These are phyloP conservation scores for Drosophila bocqueti DNA, from an alignment of 1,140 invertebrate species.

Conservation along the genomic window DNA sequence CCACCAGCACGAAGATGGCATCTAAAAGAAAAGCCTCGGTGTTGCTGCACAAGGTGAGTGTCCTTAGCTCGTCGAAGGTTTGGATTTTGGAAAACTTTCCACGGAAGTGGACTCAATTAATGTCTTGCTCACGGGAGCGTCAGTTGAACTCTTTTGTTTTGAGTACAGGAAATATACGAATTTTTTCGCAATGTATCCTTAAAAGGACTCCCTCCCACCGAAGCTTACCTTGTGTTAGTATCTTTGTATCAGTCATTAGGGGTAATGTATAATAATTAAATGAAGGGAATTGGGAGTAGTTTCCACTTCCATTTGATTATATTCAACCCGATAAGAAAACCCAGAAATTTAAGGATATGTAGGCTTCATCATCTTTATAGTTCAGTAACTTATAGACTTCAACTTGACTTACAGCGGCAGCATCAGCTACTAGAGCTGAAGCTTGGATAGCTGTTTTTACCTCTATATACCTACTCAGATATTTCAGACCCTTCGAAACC, in stretches of 20 bases:
- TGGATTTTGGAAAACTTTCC: not conserved
- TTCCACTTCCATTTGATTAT: not conserved
- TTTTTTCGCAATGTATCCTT: not conserved
- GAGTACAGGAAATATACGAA: not conserved
- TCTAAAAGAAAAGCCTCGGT: constrained; percentile 85
- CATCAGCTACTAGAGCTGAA: not conserved
- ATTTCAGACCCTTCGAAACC: not conserved
- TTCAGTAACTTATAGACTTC: not conserved
- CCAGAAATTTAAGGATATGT: not conserved
- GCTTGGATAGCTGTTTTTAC: not conserved
- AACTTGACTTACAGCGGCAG: too few species aligned
- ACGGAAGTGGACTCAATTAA: too few species aligned
- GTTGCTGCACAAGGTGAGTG: constrained; percentile 85
- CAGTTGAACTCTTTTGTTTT: constrained; percentile 48
- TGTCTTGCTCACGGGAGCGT: not conserved
- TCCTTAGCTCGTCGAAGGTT: too few species aligned
- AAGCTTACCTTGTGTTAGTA: too few species aligned
- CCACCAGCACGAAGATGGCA: constrained; percentile 85
- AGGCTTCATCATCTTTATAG: not conserved
- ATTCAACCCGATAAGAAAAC: not conserved
- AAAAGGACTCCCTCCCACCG: rapidly evolving
- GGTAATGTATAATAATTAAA: not conserved
- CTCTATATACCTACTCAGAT: not conserved
- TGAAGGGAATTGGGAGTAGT: not conserved
- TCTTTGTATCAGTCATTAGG: too few species aligned